phyloP scores from a whole-genome alignment of 1,140 invertebrate species.

The Zaprionus taronus region DNA sequence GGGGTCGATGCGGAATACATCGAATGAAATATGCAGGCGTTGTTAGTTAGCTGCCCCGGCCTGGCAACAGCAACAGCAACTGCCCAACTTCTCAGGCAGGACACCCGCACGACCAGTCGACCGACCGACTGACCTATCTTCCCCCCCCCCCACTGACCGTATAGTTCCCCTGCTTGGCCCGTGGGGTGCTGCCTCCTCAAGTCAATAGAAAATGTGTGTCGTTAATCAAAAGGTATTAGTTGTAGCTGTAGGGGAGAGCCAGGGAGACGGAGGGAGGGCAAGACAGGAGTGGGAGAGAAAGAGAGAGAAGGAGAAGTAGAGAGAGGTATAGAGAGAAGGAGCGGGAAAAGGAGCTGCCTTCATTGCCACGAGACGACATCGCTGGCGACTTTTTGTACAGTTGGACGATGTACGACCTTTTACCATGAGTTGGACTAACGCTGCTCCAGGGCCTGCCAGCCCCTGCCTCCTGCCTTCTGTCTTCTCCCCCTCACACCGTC shows the following conservation, averaged over 20 bases:
- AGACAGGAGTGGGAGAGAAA: slow-evolving; percentile 20
- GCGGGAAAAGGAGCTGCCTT: slow-evolving; percentile 44
- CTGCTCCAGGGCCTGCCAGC: slow-evolving; percentile 22
- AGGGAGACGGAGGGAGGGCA: neutral
- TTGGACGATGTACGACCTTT: slow-evolving; percentile 77
- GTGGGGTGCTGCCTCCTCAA: slow-evolving; percentile 40
- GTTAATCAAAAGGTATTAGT: slow-evolving; percentile 83
- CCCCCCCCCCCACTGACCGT: neutral
- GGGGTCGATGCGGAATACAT: slow-evolving; percentile 64
- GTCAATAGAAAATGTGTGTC: slow-evolving; percentile 83
- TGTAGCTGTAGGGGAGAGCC: slow-evolving; percentile 52
- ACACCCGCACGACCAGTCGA: neutral
- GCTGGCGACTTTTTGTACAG: slow-evolving; percentile 73
- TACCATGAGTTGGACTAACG: slow-evolving; percentile 65
- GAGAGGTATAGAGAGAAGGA: neutral
- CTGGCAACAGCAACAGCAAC: slow-evolving; percentile 14
- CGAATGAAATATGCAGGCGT: slow-evolving; percentile 75
- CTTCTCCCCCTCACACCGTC: neutral
- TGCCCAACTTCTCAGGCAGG: slow-evolving; percentile 74
- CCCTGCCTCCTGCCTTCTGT: neutral
- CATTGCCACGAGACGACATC: slow-evolving; percentile 56
- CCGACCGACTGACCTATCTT: neutral
- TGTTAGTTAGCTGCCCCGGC: slow-evolving; percentile 48
- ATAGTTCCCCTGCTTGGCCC: neutral
- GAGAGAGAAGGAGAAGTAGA: neutral